A percentile compares a stretch with the other conserved stretches of the same genome.
phyloP scores from a whole-genome alignment of 2,113 vertebrate genomes.

The Hyperoodon ampullatus region DNA sequence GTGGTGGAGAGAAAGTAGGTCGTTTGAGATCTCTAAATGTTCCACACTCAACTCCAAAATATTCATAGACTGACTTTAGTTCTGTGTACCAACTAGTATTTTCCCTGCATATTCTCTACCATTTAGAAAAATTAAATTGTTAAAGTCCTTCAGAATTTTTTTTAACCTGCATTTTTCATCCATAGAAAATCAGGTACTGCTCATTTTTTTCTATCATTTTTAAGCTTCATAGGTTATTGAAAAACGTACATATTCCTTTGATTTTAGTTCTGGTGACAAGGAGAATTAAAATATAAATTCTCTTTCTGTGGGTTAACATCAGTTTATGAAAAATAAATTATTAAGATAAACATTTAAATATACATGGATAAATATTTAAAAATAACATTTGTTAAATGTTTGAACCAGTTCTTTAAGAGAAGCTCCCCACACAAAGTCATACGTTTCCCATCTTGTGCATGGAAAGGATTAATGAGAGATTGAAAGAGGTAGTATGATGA shows the following conservation, averaged over 20 bases:
- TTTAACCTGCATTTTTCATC: constrained; percentile 37
- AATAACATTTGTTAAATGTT: constrained; percentile 18
- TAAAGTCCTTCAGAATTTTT: not conserved
- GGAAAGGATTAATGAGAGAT: not conserved
- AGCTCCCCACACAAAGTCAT: not conserved
- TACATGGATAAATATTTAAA: not conserved
- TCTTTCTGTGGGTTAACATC: not conserved
- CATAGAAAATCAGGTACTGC: not conserved
- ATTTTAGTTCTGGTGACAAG: constrained; percentile 18
- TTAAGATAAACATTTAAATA: not conserved
- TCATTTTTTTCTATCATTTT: constrained; percentile 28
- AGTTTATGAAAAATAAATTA: constrained; percentile 22
- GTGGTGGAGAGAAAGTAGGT: constrained; percentile 32
- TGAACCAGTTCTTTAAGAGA: constrained; percentile 8
- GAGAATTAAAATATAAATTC: constrained; percentile 43
- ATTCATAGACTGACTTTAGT: constrained; percentile 12
- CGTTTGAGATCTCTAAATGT: constrained; percentile 6
- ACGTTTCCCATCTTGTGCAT: not conserved
- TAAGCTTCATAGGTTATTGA: constrained; percentile 17
- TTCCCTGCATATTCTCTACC: not conserved
- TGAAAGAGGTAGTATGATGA: not conserved
- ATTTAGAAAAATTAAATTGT: constrained; percentile 46
- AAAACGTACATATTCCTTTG: not conserved
- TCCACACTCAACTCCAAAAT: constrained; percentile 25
- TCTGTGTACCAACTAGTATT: not conserved